Percentiles rank a stretch among this genome's conserved stretches.
phyloP scores from a whole-genome alignment of 2,888 invertebrate species.

The Pristionchus fissidentatus region DNA sequence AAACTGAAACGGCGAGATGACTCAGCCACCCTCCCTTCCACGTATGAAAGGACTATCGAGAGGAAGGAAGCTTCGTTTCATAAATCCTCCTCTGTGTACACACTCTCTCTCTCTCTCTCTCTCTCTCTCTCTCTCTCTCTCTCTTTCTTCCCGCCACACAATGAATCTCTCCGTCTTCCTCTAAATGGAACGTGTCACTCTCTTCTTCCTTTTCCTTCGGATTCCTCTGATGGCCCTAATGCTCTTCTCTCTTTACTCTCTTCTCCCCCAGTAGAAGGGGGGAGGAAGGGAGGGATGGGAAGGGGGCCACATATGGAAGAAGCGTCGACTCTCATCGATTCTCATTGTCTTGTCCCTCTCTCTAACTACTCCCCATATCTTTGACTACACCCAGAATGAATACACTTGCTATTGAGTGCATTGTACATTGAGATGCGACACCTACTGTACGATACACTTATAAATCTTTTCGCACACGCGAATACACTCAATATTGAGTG shows the following conservation, averaged over 20 bases:
- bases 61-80: background rate
- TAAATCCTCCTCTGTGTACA: background rate
- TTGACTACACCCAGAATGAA: background rate
- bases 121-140: background rate
- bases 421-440: no score
- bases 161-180: background rate
- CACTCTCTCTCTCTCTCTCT: conserved; percentile 11
- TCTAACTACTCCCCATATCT: background rate
- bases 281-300: background rate
- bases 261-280: background rate
- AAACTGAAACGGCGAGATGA: background rate
- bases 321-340: conserved; percentile 23
- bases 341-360: conserved; percentile 27
- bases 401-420: no score
- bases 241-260: conserved; percentile 30
- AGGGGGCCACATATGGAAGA: conserved; percentile 34
- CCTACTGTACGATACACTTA: no score
- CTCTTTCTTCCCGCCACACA: background rate
- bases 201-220: background rate
- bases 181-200: conserved; percentile 38
- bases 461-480: no score
- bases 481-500: no score
- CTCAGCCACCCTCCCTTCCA: conserved; percentile 2
- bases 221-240: conserved; percentile 27
- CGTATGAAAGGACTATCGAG: background rate